These are phyloP conservation scores for Anthonomus grandis DNA, from an alignment of 1,140 invertebrate species.

Conservation along the genomic window DNA sequence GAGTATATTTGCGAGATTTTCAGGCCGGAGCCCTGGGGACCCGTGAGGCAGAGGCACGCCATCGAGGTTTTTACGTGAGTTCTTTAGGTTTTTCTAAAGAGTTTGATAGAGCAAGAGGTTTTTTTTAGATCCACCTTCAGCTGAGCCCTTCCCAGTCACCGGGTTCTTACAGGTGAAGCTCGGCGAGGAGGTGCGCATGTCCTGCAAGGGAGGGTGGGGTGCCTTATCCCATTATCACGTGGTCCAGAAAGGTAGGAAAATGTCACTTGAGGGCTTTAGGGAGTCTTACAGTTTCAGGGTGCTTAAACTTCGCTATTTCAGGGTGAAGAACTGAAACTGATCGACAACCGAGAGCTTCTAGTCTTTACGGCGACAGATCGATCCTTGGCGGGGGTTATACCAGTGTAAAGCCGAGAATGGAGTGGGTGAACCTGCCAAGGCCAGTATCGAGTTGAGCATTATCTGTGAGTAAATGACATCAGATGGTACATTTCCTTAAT, in stretches of 20 bases:
- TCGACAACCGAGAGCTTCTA: constrained; percentile 61
- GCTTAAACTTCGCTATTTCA: no score
- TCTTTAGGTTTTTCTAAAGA: not conserved
- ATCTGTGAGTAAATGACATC: constrained; percentile 56
- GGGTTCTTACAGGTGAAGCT: constrained; percentile 68
- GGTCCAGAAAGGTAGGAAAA: constrained; percentile 62
- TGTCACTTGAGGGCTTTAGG: no score
- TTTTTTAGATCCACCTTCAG: constrained; percentile 61
- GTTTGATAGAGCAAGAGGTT: not conserved
- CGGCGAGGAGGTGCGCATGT: constrained; percentile 66
- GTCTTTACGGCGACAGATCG: constrained; percentile 65
- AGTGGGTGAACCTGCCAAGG: constrained; percentile 66
- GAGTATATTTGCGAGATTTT: constrained; percentile 70
- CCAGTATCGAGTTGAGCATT: constrained; percentile 57
- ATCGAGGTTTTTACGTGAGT: constrained; percentile 75
- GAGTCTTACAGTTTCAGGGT: no score
- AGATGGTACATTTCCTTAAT: not conserved
- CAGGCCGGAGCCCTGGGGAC: constrained; percentile 56
- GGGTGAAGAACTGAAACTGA: constrained; percentile 60
- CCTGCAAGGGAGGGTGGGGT: constrained; percentile 64
- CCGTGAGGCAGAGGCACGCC: constrained; percentile 64
- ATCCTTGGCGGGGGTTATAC: constrained; percentile 64
- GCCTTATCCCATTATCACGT: constrained; percentile 65
- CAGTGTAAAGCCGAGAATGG: constrained; percentile 70
- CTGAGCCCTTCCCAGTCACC: constrained; percentile 61